A percentile compares a stretch with the other conserved stretches of the same genome.
Evolutionary conservation across 2,797 vertebrate species (phyloP).

Genomic region (Hydrocynus forskahlii): DNA sequence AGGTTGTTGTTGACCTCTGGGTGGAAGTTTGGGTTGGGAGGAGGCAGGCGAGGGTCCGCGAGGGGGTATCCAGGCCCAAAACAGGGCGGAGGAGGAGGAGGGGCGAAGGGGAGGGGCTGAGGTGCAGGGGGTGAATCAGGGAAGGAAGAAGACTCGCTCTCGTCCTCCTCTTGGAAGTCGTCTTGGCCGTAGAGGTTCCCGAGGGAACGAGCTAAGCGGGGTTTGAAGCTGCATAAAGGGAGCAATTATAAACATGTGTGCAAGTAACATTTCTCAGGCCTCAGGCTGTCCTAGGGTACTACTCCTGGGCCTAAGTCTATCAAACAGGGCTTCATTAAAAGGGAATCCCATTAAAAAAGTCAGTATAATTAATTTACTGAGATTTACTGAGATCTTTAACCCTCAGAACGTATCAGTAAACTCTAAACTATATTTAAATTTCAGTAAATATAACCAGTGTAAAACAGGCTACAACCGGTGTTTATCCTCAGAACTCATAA

Average conservation of each 20-base stretch:
- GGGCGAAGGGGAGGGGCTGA: neutral
- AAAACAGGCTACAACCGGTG: too few relatives aligned
- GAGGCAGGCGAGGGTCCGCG: conserved; percentile 25
- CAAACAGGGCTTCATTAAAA: too few relatives aligned
- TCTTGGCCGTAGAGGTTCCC: conserved; percentile 54
- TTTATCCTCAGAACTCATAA: too few relatives aligned
- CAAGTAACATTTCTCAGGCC: neutral
- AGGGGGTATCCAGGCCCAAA: conserved; percentile 49
- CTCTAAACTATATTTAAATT: too few relatives aligned
- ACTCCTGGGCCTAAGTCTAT: too few relatives aligned
- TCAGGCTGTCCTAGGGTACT: neutral
- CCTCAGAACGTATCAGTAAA: too few relatives aligned
- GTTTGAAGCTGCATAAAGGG: conserved; percentile 44
- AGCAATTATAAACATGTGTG: conserved; percentile 32
- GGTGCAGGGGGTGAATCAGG: conserved; percentile 17
- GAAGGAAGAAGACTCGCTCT: conserved; percentile 19
- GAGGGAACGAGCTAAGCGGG: conserved; percentile 55
- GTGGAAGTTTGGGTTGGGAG: conserved; percentile 35
- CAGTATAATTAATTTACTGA: too few relatives aligned
- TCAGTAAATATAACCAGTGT: too few relatives aligned
- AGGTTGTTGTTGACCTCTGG: conserved; percentile 46
- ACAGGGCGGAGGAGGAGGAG: conserved; percentile 31
- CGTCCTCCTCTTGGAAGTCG: conserved; percentile 44
- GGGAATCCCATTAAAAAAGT: too few relatives aligned
- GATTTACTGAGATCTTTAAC: too few relatives aligned